A percentile compares a stretch with the other conserved stretches of the same genome.
phyloP scores from a whole-genome alignment of 2,888 invertebrate species.

The Diarsia rubi region DNA sequence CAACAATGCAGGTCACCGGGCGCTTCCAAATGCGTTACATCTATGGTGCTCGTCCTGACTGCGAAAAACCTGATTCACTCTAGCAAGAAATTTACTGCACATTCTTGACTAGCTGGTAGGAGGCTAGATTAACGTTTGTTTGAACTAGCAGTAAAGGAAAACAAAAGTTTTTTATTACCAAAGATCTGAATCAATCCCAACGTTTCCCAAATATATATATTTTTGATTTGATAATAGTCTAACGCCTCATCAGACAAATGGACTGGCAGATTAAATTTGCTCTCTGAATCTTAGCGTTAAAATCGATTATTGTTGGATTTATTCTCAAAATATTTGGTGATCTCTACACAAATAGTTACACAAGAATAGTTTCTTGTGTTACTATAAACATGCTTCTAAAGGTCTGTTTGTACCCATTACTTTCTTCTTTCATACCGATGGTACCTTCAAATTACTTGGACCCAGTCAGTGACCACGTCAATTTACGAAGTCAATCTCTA shows the following conservation, averaged over 20 bases:
- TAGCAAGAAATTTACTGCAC: conserved; percentile 9
- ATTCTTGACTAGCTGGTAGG: not conserved
- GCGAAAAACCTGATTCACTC: conserved; percentile 45
- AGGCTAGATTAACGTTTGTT: not conserved
- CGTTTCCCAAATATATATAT: not conserved
- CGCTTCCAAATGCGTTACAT: conserved; percentile 43
- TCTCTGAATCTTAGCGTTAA: not conserved
- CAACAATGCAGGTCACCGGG: conserved; percentile 57
- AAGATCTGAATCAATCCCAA: not conserved
- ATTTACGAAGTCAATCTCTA: not conserved
- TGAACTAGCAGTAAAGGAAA: not conserved
- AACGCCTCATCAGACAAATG: not conserved
- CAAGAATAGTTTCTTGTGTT: too few relatives aligned
- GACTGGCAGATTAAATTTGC: not conserved
- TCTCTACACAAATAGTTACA: not conserved
- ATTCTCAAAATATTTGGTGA: not conserved
- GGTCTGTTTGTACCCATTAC: not conserved
- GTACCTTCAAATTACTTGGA: not conserved
- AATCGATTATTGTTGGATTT: not conserved
- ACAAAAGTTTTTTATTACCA: not conserved
- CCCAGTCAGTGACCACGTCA: not conserved
- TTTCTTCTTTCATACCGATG: not conserved
- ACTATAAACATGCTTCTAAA: not conserved
- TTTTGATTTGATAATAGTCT: too few relatives aligned
- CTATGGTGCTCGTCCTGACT: conserved; percentile 39